Percentiles rank a stretch among this genome's conserved stretches.
Evolutionary conservation across 2,888 invertebrate genomes (phyloP).

Genomic region (Dryocosmus kuriphilus): DNA sequence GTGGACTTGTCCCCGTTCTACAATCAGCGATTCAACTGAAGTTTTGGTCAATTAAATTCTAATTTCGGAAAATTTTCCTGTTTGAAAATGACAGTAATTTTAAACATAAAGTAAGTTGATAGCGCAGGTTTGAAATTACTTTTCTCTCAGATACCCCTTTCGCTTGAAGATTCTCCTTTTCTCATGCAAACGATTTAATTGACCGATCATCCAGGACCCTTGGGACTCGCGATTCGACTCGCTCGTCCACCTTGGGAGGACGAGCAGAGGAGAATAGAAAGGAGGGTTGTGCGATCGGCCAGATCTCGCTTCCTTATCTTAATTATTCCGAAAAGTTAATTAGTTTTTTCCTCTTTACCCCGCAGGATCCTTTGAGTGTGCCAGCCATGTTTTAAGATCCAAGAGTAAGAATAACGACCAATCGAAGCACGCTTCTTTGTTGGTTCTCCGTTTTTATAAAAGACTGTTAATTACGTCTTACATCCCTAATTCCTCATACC

Average conservation of each 20-base stretch:
- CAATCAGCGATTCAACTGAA: too few species aligned
- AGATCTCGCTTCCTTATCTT: conserved; percentile 73
- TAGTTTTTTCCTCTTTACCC: conserved; percentile 70
- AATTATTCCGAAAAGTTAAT: conserved; percentile 76
- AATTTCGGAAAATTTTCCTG: background rate
- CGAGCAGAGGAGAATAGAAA: conserved; percentile 51
- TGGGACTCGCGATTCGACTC: conserved; percentile 50
- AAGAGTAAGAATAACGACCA: background rate
- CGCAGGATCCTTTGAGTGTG: conserved; percentile 68
- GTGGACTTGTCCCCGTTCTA: too few species aligned
- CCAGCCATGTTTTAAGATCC: conserved; percentile 35
- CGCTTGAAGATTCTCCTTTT: conserved; percentile 44
- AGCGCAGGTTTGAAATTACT: background rate
- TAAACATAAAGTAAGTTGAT: background rate
- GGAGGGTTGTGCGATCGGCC: conserved; percentile 67
- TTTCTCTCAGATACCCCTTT: background rate
- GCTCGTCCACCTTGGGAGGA: conserved; percentile 48
- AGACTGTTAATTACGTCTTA: background rate
- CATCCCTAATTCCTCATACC: background rate
- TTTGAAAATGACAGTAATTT: background rate
- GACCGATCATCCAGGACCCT: conserved; percentile 62
- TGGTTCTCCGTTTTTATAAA: background rate
- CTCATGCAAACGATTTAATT: conserved; percentile 66
- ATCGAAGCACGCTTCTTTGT: background rate
- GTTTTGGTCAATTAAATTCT: too few species aligned